A percentile compares a stretch with the other conserved stretches of the same genome.
phyloP scores from a whole-genome alignment of 2,888 invertebrate genomes.

The Barypeithes pellucidus region DNA sequence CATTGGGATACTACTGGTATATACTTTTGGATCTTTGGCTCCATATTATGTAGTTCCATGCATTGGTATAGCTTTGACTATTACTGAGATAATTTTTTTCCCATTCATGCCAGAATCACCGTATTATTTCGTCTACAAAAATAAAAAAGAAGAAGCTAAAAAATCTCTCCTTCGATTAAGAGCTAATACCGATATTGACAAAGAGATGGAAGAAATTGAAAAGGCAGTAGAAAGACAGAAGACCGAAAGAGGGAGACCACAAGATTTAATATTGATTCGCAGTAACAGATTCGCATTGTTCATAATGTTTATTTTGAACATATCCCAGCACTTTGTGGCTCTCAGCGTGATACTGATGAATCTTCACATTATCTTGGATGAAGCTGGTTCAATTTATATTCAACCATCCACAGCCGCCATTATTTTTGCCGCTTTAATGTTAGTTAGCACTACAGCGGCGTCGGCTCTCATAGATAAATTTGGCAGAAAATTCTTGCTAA shows the following conservation, averaged over 20 bases:
- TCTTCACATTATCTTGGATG: constrained; percentile 66
- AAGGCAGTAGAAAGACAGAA: constrained; percentile 66
- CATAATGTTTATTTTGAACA: constrained; percentile 68
- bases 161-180: constrained; percentile 63
- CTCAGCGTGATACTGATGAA: constrained; percentile 70
- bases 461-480: constrained; percentile 67
- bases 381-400: constrained; percentile 65
- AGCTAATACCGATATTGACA: constrained; percentile 62
- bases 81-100: constrained; percentile 62
- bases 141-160: constrained; percentile 63
- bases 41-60: constrained; percentile 61
- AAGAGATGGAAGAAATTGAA: constrained; percentile 66
- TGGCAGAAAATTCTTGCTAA: constrained; percentile 66
- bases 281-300: constrained; percentile 68
- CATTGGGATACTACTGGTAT: constrained; percentile 65
- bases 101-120: constrained; percentile 69
- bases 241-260: constrained; percentile 64
- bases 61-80: constrained; percentile 48
- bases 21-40: constrained; percentile 64
- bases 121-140: constrained; percentile 66
- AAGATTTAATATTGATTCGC: constrained; percentile 66
- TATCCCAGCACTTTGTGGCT: constrained; percentile 68
- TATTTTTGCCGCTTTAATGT: constrained; percentile 67
- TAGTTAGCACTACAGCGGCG: constrained; percentile 65
- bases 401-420: constrained; percentile 65